Evolutionary conservation across 1,140 invertebrate species (phyloP).

Genomic region (Capitella teleta): DNA sequence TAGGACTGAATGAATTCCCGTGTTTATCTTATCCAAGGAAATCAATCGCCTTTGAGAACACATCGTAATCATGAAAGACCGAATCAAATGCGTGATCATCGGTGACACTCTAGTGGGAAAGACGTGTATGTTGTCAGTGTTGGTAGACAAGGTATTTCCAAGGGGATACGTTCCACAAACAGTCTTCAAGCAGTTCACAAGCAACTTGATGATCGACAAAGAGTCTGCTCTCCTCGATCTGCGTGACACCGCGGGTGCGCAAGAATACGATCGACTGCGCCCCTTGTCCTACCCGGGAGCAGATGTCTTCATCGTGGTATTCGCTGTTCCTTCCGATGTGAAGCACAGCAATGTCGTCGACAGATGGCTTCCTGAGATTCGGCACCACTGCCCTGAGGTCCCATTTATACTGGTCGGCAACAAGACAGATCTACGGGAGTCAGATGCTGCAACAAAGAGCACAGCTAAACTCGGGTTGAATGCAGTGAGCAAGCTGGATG

Average conservation of each 20-base stretch:
- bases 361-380: slow-evolving; percentile 47
- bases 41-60: too few species aligned
- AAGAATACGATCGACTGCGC: slow-evolving; percentile 93
- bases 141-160: too few species aligned
- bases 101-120: too few species aligned
- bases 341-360: slow-evolving; percentile 94
- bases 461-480: too few species aligned
- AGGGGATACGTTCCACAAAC: too few species aligned
- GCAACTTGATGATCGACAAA: slow-evolving; percentile 87
- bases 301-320: slow-evolving; percentile 46
- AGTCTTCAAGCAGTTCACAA: too few species aligned
- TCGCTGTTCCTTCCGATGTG: slow-evolving; percentile 33
- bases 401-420: slow-evolving; percentile 43
- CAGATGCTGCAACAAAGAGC: slow-evolving; percentile 62
- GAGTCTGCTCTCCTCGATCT: slow-evolving; percentile 65
- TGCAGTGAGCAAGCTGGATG: too few species aligned
- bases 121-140: too few species aligned
- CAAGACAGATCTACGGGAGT: slow-evolving; percentile 66
- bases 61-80: too few species aligned
- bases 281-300: slow-evolving; percentile 94
- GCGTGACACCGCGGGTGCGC: slow-evolving; percentile 98
- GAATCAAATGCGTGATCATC: too few species aligned
- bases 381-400: slow-evolving; percentile 41
- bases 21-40: too few species aligned
- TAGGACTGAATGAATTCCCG: too few species aligned